Conservation (phyloP, 2,797 vertebrate species). For the Syngnathus acus region DNA sequence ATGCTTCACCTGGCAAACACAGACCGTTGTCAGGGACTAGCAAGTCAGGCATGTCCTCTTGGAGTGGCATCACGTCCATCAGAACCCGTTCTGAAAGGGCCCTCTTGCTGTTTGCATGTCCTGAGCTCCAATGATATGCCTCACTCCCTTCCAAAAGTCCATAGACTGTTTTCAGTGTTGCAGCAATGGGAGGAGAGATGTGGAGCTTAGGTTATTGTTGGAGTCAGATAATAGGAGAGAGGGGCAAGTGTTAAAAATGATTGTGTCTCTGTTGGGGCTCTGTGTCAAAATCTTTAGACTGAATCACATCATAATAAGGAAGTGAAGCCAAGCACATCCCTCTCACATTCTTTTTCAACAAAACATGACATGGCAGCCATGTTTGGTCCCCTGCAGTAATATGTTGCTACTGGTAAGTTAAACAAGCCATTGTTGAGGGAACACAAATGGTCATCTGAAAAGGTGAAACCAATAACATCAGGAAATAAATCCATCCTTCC, state of each 20-base stretch:
- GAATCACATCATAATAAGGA: conserved; percentile 77
- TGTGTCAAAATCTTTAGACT: conserved; percentile 63
- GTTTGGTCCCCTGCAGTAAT: conserved; percentile 60
- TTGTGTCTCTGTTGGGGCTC: conserved; percentile 77
- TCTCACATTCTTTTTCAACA: conserved; percentile 60
- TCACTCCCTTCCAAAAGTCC: conserved; percentile 67
- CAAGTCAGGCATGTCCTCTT: conserved; percentile 88
- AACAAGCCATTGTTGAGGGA: conserved; percentile 42
- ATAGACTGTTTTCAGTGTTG: conserved; percentile 72
- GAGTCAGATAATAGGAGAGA: conserved; percentile 54
- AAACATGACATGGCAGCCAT: conserved; percentile 60
- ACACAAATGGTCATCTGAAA: conserved; percentile 32
- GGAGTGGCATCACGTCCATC: conserved; percentile 80
- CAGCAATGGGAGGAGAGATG: conserved; percentile 60
- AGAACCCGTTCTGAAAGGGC: conserved; percentile 63
- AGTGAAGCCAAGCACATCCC: conserved; percentile 60
- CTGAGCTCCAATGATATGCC: conserved; percentile 78
- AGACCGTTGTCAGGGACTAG: conserved; percentile 85
- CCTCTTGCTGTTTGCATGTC: conserved; percentile 70
- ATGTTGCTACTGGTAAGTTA: conserved; percentile 45
- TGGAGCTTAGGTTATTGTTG: conserved; percentile 62
- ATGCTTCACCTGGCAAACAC: conserved; percentile 82
- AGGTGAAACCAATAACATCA: conserved; percentile 9
- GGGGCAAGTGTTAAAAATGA: conserved; percentile 70
- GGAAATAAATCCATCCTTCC: conserved; percentile 13